Conservation (phyloP, 2,888 invertebrate species). For the Tromatobia lineatoria region DNA sequence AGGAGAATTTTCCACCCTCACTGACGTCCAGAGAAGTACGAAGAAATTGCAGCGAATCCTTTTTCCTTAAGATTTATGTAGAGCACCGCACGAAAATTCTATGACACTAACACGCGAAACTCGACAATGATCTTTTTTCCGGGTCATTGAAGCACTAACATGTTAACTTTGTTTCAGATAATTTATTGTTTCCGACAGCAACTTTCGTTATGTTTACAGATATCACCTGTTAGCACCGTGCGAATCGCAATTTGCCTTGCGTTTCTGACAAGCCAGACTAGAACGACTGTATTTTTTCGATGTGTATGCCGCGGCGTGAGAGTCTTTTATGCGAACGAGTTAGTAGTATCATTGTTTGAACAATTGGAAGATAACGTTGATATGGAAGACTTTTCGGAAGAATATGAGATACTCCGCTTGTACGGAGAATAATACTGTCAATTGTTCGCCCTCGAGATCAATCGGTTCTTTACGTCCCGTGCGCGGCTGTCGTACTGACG, state of each 20-base stretch:
- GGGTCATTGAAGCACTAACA: not conserved
- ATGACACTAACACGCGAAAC: not conserved
- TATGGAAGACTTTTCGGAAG: not conserved
- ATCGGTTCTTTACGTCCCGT: conserved; percentile 29
- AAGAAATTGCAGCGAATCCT: not conserved
- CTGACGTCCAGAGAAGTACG: not conserved
- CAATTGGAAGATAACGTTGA: conserved; percentile 1
- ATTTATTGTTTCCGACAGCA: not conserved
- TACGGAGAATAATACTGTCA: not conserved
- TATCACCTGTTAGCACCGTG: conserved; percentile 53
- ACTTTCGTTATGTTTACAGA: conserved; percentile 21
- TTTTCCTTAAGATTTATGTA: not conserved
- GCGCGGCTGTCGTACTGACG: conserved; percentile 28
- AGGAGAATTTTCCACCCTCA: not conserved
- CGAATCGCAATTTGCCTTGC: conserved; percentile 17
- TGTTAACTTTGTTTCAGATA: not conserved
- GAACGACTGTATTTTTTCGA: not conserved
- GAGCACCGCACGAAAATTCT: not conserved
- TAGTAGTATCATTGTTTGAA: conserved; percentile 10
- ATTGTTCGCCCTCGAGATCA: conserved; percentile 18
- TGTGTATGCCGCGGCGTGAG: not conserved
- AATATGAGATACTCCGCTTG: conserved; percentile 5
- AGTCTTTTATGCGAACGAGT: not conserved
- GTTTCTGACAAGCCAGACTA: conserved; percentile 21
- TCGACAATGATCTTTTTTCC: not conserved